Conservation (phyloP, 53 echinoderm and acorn worm species). For the Holothuria leucospilota region DNA sequence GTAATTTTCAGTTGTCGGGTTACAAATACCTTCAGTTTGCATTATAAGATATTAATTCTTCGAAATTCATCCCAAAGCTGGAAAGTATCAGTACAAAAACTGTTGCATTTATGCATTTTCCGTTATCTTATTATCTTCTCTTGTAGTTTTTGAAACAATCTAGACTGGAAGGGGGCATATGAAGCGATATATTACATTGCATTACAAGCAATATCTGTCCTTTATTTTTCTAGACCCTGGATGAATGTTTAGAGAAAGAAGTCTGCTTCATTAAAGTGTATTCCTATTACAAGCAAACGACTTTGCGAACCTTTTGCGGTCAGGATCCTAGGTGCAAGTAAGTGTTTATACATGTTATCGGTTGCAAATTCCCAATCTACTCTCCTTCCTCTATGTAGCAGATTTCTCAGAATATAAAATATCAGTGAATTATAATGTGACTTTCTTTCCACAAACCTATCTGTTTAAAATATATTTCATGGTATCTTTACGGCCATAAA, state of each 20-base stretch:
- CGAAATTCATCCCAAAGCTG: too few relatives aligned
- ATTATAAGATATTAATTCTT: too few relatives aligned
- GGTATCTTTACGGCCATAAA: too few relatives aligned
- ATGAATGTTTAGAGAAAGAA: conserved; percentile 11
- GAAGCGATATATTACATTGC: background rate
- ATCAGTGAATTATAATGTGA: too few relatives aligned
- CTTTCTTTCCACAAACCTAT: too few relatives aligned
- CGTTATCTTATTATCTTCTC: background rate
- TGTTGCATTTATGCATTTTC: background rate
- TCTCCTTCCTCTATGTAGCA: too few relatives aligned
- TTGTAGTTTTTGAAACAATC: background rate
- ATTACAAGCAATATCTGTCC: background rate
- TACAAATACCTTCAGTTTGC: too few relatives aligned
- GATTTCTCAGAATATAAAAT: too few relatives aligned
- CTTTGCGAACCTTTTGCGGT: conserved; percentile 28
- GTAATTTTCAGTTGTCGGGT: too few relatives aligned
- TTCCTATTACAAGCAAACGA: conserved; percentile 11
- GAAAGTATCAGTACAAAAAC: too few relatives aligned
- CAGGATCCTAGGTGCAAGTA: conserved; percentile 28
- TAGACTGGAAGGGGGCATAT: background rate
- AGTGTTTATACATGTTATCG: background rate
- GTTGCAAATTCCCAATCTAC: too few relatives aligned
- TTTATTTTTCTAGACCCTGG: conserved; percentile 11
- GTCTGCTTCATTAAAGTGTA: conserved; percentile 25
- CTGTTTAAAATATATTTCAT: too few relatives aligned